These are phyloP conservation scores for Tanypteryx hageni DNA, from an alignment of 2,888 invertebrate species.

Conservation along the genomic window DNA sequence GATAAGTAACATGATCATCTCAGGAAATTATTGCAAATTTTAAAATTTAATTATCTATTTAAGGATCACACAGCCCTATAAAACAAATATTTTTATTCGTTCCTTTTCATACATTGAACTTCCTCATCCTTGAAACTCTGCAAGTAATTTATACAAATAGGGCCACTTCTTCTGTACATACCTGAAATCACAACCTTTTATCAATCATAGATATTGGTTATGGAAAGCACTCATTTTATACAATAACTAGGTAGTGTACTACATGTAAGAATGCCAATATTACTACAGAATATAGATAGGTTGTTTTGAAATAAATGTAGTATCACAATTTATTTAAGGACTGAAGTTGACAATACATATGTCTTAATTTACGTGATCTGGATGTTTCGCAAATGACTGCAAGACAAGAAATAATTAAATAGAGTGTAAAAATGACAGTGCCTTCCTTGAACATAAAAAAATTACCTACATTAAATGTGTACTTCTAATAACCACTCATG, in stretches of 20 bases:
- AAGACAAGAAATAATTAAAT: too few species aligned
- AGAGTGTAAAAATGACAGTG: too few species aligned
- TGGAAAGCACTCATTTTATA: conserved; percentile 29
- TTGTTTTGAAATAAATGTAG: conserved; percentile 2
- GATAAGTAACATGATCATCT: too few species aligned
- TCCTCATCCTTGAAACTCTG: conserved; percentile 13
- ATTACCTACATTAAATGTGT: too few species aligned
- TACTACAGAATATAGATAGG: not conserved
- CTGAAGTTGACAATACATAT: too few species aligned
- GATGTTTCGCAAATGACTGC: too few species aligned
- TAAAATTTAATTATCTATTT: not conserved
- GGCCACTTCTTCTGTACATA: conserved; percentile 37
- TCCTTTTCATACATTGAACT: conserved; percentile 37
- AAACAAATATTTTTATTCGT: conserved; percentile 38
- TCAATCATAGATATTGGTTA: not conserved
- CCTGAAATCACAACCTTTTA: conserved; percentile 32
- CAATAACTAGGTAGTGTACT: not conserved
- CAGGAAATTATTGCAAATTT: too few species aligned
- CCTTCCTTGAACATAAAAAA: too few species aligned
- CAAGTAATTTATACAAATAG: conserved; percentile 39
- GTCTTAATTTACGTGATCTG: too few species aligned
- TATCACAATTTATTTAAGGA: not conserved
- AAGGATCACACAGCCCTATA: conserved; percentile 44
- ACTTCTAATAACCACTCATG: too few species aligned
- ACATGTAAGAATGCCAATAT: conserved; percentile 20